phyloP scores from a whole-genome alignment of 2,797 vertebrate species.

The Threskiornis aethiopicus region DNA sequence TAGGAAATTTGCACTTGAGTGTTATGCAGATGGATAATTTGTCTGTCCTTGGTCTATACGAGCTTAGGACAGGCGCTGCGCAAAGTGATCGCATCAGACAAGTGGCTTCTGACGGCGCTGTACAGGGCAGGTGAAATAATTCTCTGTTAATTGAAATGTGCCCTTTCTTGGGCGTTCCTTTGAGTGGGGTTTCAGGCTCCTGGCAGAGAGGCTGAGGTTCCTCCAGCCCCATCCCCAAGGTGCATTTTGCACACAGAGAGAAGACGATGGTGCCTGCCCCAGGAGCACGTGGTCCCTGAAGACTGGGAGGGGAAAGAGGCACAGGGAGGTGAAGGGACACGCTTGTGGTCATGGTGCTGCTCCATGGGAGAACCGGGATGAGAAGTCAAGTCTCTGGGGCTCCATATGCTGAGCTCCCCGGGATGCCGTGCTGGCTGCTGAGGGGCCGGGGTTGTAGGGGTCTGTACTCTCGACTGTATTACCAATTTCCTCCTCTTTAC shows the following conservation, averaged over 20 bases:
- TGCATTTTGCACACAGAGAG: background rate
- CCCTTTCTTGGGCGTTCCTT: background rate
- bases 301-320: background rate
- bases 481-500: background rate
- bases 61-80: background rate
- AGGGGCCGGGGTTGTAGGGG: background rate
- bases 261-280: rapidly evolving
- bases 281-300: rapidly evolving
- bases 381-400: background rate
- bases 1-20: background rate
- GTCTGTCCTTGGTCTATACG: rapidly evolving
- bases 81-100: rapidly evolving
- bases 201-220: background rate
- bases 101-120: background rate
- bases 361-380: rapidly evolving
- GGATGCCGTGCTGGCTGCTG: background rate
- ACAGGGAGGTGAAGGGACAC: background rate
- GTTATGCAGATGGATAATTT: background rate
- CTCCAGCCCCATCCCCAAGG: background rate
- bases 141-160: rapidly evolving
- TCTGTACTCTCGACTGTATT: background rate
- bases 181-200: background rate
- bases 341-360: rapidly evolving
- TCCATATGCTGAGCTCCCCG: background rate
- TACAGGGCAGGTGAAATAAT: rapidly evolving